A percentile compares a stretch with the other conserved stretches of the same genome.
Conservation (phyloP, 2,113 vertebrate species). For the Xerus inauris region DNA sequence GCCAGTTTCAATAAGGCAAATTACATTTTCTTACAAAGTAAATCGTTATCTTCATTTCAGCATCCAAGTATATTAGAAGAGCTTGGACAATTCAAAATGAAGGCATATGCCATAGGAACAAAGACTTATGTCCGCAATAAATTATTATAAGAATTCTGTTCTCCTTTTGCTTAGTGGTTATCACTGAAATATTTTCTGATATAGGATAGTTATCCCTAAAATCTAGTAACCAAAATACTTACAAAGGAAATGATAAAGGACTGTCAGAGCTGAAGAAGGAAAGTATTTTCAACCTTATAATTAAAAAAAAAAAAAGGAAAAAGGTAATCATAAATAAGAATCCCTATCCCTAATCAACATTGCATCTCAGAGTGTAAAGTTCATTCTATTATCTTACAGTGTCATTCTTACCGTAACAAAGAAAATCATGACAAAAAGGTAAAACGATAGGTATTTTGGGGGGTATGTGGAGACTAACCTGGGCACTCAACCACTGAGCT, state of each 20-base stretch:
- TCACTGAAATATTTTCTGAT: neutral
- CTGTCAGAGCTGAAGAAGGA: neutral
- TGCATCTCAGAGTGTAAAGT: neutral
- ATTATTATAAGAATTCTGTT: neutral
- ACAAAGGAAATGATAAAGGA: neutral
- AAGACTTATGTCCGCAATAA: neutral
- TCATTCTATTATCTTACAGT: neutral
- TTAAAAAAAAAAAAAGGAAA: neutral
- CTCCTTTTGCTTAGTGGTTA: neutral
- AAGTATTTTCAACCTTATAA: neutral
- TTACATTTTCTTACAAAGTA: neutral
- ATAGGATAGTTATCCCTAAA: neutral
- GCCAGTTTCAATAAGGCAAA: neutral
- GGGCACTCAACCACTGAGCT: too few relatives aligned
- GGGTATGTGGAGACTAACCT: too few relatives aligned
- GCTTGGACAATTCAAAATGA: slow-evolving; percentile 11
- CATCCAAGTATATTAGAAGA: neutral
- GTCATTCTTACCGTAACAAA: neutral
- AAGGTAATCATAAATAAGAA: neutral
- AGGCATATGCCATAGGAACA: neutral
- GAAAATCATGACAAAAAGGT: neutral
- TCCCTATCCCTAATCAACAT: neutral
- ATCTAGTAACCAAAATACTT: neutral
- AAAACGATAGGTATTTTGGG: neutral
- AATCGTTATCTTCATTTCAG: slow-evolving; percentile 15